Evolutionary conservation across 2,888 invertebrate species (phyloP).

Genomic region (Parnassius smintheus): DNA sequence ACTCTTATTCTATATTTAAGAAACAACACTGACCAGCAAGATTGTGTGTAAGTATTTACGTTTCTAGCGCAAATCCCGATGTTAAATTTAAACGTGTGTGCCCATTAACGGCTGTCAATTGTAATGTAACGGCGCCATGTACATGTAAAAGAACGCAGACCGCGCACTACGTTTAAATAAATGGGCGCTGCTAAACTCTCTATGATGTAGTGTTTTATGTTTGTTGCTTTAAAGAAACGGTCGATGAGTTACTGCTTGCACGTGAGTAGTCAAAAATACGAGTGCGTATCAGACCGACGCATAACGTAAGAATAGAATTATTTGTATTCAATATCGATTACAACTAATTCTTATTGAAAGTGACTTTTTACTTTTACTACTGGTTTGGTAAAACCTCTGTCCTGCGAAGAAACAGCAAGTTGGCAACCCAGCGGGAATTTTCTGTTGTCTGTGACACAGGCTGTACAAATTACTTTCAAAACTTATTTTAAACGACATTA

Average conservation of each 20-base stretch:
- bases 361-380: no score
- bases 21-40: no score
- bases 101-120: not conserved
- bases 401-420: no score
- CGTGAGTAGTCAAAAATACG: constrained; percentile 28
- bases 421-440: no score
- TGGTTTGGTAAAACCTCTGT: no score
- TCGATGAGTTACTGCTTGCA: constrained; percentile 32
- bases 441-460: not conserved
- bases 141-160: constrained; percentile 2
- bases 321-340: not conserved
- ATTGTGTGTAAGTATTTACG: not conserved
- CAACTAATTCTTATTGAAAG: not conserved
- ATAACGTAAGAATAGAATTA: constrained; percentile 15
- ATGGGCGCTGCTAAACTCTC: constrained; percentile 5
- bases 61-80: not conserved
- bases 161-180: constrained; percentile 8
- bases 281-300: constrained; percentile 30
- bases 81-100: not conserved
- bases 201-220: constrained; percentile 27
- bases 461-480: not conserved
- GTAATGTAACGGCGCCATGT: not conserved
- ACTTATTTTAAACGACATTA: no score
- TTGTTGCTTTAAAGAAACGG: constrained; percentile 25
- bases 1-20: no score